Base-by-base conservation (phyloP, 2,113 vertebrate genomes). In the Zootoca vivipara region DNA sequence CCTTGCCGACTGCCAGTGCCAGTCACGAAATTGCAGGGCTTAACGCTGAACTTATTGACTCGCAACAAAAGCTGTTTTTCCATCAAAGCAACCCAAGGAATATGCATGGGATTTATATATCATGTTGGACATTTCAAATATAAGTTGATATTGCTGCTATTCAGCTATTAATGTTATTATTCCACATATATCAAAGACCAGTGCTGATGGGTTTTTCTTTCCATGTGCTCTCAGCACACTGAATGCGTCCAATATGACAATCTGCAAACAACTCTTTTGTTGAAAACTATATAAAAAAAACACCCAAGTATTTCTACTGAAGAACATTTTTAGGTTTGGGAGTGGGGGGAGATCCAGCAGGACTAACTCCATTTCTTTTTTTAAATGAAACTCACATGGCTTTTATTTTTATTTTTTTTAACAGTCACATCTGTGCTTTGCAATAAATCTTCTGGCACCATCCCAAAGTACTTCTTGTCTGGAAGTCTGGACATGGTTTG, bases 111-210 rank as follows among this genome's bases (percentile, higher is more conserved):
- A 40, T 22, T 52, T 84, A 6, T 13, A 15, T 72, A 12, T 52
- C 83, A 38, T 58, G 8, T 69, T 69, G 88, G 65, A 0, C 69
- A 88, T 78, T 87, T 89, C 79, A 40, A 52, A 16, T 5, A 73
- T 90, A 92, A 69, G 87, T 93, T 92, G 73, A 0, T 89, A 89
- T 46, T 77, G 35, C 52, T 82, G 70, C 38, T 86, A 56, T 33
- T 46, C 65, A 83, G n/a, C 30, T 56, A 35, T 40, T 77, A 16
- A 5, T 64, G 74, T 46, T 77, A 62, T 83, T 77, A 67, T 88
- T 78, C 40, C 62, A 83, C 13, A 72, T 30, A 33, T 62, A 42
- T 16, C 13, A 33, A 77, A 35, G 26, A n/a, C 13, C 28, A 81
- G 83, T 3, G 64, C 70, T 90, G 28, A 64, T 92, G 38, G 4